Conservation (phyloP, 2,888 invertebrate species). For the Apotomis betuletana region DNA sequence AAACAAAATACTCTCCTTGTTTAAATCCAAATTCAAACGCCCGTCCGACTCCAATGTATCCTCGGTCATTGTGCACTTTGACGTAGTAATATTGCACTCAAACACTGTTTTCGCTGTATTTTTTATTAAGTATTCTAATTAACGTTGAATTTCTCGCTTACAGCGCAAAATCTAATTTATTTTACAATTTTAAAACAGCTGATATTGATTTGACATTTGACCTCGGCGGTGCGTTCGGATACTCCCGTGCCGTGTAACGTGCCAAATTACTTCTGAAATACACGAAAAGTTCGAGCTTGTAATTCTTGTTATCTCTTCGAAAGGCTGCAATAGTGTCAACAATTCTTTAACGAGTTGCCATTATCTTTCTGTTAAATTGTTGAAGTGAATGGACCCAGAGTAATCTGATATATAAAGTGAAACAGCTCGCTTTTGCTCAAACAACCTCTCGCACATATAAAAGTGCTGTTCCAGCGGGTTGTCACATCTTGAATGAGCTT, state of each 20-base stretch:
- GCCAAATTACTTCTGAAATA: constrained; percentile 32
- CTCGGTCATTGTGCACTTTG: too few relatives aligned
- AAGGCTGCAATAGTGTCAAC: constrained; percentile 7
- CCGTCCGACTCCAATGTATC: too few relatives aligned
- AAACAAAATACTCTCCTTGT: too few relatives aligned
- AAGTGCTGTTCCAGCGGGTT: constrained; percentile 41
- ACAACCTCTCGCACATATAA: constrained; percentile 35
- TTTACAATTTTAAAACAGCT: too few relatives aligned
- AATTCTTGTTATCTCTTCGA: constrained; percentile 26
- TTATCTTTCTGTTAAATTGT: constrained; percentile 3
- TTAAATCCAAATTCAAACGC: too few relatives aligned
- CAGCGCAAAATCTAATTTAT: too few relatives aligned
- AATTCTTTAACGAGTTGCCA: constrained; percentile 8
- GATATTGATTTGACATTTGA: too few relatives aligned
- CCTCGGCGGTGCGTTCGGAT: too few relatives aligned
- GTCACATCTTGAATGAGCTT: constrained; percentile 36
- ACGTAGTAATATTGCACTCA: too few relatives aligned
- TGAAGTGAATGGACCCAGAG: neutral
- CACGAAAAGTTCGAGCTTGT: constrained; percentile 25
- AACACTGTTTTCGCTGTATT: too few relatives aligned
- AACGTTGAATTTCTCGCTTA: too few relatives aligned
- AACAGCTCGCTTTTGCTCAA: constrained; percentile 43
- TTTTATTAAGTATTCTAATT: too few relatives aligned
- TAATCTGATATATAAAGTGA: constrained; percentile 36
- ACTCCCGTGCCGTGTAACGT: neutral